Percentiles rank a stretch among this genome's conserved stretches.
Conservation (phyloP, 2,113 vertebrate genomes). For the Oxyruncus cristatus region DNA sequence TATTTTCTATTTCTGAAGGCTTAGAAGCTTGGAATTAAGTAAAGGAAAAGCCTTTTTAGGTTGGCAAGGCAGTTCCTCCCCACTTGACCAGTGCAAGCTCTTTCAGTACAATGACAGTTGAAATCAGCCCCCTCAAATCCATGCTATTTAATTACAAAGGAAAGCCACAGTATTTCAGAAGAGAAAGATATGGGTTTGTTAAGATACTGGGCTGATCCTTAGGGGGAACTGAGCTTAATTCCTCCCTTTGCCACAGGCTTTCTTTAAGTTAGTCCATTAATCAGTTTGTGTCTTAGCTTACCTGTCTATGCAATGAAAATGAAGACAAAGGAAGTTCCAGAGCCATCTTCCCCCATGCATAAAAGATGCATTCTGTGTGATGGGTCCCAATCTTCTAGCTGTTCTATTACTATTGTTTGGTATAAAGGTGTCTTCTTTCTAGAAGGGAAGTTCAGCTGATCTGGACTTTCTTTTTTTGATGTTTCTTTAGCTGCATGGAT, state of each 20-base stretch:
- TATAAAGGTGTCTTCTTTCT: background rate
- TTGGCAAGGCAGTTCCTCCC: background rate
- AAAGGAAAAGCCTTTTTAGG: background rate
- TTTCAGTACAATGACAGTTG: background rate
- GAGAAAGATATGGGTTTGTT: background rate
- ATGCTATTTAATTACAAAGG: conserved; percentile 47
- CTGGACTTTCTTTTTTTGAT: background rate
- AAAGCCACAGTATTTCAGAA: conserved; percentile 12
- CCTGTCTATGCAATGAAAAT: background rate
- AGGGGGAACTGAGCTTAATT: conserved; percentile 19
- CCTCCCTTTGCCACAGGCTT: background rate
- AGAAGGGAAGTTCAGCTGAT: background rate
- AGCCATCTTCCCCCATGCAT: background rate
- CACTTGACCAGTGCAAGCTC: conserved; percentile 30
- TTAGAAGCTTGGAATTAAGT: conserved; percentile 37
- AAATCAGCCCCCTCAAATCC: conserved; percentile 21
- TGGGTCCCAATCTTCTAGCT: background rate
- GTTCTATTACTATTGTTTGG: background rate
- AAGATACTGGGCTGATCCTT: conserved; percentile 16
- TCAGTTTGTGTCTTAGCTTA: conserved; percentile 27
- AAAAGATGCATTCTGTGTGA: background rate
- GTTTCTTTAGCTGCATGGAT: background rate
- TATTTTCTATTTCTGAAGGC: conserved; percentile 53
- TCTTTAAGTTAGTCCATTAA: conserved; percentile 32
- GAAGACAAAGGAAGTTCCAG: conserved; percentile 8